Evolutionary conservation across 2,888 invertebrate species (phyloP), one percentile per base, ranked within the genome.

Genomic region (Calephelis perditalis): DNA sequence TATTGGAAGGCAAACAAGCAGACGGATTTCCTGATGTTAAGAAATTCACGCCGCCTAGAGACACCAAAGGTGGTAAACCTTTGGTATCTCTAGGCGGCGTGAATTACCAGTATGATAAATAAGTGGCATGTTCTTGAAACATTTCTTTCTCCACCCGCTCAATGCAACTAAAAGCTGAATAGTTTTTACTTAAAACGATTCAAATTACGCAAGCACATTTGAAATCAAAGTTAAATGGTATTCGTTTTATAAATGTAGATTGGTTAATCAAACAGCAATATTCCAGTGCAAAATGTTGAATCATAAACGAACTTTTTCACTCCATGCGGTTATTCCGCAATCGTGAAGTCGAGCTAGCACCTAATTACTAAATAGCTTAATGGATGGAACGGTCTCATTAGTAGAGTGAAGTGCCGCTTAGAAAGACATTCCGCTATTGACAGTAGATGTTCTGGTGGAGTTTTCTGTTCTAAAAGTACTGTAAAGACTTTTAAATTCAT

Each of bases 291-390:
- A 57, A 64, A 60, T 60, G 43, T 61, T 35, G 26, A 37, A 57
- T 58, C 44, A 57, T 47, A 62, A 63, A 49, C 54, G 62, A 47
- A 60, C 40, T 57, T 56, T 64, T 67, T 56, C n/a, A 56, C 57
- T 63, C 54, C 58, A 63, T 61, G 63, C 56, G 64, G 62, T 78
- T 77, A 74, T 74, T 79, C 77, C 74, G 69, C 74, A 71, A 72
- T 72, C 73, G 69, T 68, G 66, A 65, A 67, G 66, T 63, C 64
- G 71, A 68, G 71, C 78, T 79, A 71, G 73, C 82, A 81, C 83
- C 83, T 84, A 85, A 84, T 86, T 84, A 83, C 82, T 80, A 78
- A 86, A 84, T 80, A 79, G 82, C 81, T 74, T 82, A 85, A 83
- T 84, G 84, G 79, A 81, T 80, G 76, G 77, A 77, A 75, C 77